Evolutionary conservation across 1,140 invertebrate species (phyloP).

Genomic region (Dufourea novaeangliae): DNA sequence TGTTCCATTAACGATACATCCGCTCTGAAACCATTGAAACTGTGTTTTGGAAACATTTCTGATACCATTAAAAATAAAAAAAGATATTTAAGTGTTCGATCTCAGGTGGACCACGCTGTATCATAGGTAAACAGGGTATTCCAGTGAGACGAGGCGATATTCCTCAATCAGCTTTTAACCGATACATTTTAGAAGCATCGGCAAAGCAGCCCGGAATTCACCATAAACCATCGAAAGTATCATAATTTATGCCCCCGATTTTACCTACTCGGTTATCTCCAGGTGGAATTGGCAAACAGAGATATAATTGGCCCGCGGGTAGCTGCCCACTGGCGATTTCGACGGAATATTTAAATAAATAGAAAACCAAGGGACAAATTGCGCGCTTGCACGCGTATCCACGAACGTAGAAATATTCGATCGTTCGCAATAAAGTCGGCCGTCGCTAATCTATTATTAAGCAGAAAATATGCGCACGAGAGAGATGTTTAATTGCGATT

Average conservation of each 20-base stretch:
- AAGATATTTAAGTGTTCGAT: too few species aligned
- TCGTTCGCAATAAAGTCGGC: not conserved
- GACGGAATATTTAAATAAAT: not conserved
- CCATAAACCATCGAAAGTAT: not conserved
- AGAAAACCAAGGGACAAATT: not conserved
- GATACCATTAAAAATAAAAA: too few species aligned
- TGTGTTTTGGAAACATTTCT: too few species aligned
- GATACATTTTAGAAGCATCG: not conserved
- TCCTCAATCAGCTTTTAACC: not conserved
- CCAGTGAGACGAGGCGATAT: too few species aligned
- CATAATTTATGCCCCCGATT: not conserved
- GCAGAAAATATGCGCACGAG: conserved; percentile 2
- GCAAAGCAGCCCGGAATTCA: not conserved
- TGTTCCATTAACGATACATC: too few species aligned
- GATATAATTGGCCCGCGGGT: not conserved
- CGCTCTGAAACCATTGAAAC: too few species aligned
- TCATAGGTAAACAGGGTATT: too few species aligned
- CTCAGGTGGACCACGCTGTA: too few species aligned
- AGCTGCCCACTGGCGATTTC: not conserved
- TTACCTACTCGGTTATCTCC: not conserved
- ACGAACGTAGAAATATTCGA: not conserved
- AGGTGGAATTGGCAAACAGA: not conserved
- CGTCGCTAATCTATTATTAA: not conserved
- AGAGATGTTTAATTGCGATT: conserved; percentile 15
- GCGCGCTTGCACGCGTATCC: too few species aligned